phyloP scores from a whole-genome alignment of 2,797 vertebrate genomes.

The Etheostoma nigrum region DNA sequence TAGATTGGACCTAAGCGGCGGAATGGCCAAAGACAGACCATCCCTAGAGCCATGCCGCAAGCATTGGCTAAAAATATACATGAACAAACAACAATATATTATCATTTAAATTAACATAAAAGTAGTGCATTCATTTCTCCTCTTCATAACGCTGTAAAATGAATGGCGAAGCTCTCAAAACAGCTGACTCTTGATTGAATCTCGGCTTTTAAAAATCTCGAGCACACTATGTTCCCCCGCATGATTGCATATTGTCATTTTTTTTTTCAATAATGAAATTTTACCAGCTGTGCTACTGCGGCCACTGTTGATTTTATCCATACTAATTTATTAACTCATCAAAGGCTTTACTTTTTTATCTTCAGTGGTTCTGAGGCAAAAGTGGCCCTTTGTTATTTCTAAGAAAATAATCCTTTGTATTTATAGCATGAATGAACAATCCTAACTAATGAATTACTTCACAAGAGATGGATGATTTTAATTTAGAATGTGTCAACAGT shows the following conservation, averaged over 20 bases:
- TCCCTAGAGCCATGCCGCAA: neutral
- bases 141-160: conserved; percentile 1
- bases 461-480: conserved; percentile 64
- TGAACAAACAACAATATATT: neutral
- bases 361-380: conserved; percentile 41
- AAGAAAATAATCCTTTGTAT: conserved; percentile 70
- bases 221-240: neutral
- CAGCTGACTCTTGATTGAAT: conserved; percentile 23
- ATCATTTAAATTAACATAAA: neutral
- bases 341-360: conserved; percentile 65
- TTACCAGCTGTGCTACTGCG: conserved; percentile 26
- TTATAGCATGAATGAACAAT: conserved; percentile 68
- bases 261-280: conserved; percentile 56
- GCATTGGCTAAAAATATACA: conserved; percentile 3
- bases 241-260: conserved; percentile 22
- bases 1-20: neutral
- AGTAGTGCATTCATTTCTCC: neutral
- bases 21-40: neutral
- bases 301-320: conserved; percentile 65
- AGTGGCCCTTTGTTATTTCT: conserved; percentile 61
- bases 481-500: conserved; percentile 76
- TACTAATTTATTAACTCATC: conserved; percentile 70
- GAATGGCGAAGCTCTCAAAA: neutral
- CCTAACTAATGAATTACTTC: conserved; percentile 72
- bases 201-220: conserved; percentile 16